phyloP scores from a whole-genome alignment of 2,113 vertebrate species.

The Gulo gulo region DNA sequence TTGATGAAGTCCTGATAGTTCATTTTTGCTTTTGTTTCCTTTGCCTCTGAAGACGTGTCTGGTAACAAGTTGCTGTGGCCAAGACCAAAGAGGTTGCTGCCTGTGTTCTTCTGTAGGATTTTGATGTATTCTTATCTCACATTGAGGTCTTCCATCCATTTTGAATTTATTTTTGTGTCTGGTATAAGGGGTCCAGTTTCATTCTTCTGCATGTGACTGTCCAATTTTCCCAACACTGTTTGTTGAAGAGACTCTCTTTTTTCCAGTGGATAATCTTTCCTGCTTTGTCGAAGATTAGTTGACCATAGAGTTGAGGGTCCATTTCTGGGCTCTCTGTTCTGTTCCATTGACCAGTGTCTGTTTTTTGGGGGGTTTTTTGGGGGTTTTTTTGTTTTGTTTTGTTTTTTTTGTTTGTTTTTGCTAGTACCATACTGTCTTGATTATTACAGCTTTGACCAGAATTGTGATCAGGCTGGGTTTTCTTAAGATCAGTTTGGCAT shows the following conservation, averaged over 20 bases:
- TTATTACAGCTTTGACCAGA: background rate
- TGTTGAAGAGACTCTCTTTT: background rate
- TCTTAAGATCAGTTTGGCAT: background rate
- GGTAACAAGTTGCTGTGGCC: background rate
- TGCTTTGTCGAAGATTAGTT: background rate
- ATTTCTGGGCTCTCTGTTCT: background rate
- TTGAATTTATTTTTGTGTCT: background rate
- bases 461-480: background rate
- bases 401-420: background rate
- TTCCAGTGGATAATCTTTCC: background rate
- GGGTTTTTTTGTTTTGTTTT: too few species aligned
- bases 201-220: background rate
- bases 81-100: background rate
- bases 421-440: background rate
- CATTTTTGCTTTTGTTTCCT: background rate
- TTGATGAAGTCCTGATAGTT: background rate
- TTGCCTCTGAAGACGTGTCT: background rate
- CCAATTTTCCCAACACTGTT: background rate
- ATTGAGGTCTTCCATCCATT: background rate
- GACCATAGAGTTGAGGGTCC: background rate
- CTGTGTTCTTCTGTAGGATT: background rate
- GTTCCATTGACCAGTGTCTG: background rate
- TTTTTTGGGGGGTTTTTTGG: too few species aligned
- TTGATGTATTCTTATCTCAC: background rate
- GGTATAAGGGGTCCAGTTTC: background rate